Evolutionary conservation across 2,113 vertebrate genomes (phyloP).

Genomic region (Oryctolagus cuniculus): DNA sequence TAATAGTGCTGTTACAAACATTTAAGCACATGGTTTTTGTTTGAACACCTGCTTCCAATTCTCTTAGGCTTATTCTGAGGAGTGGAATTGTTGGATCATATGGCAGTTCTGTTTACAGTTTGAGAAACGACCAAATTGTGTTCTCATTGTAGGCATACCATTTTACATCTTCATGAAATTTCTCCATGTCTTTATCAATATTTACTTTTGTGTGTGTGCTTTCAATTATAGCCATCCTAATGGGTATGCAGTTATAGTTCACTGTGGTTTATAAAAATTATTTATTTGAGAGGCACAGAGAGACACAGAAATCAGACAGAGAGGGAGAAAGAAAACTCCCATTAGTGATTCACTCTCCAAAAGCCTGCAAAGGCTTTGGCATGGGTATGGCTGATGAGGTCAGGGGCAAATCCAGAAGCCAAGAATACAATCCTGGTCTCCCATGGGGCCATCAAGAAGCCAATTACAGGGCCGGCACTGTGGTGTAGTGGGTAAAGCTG

Average conservation of each 20-base stretch:
- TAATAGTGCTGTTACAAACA: not conserved
- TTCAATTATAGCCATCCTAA: not conserved
- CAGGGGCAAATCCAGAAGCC: too few species aligned
- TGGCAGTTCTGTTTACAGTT: not conserved
- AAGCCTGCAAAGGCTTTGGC: too few species aligned
- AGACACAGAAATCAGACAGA: too few species aligned
- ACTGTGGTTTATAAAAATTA: not conserved
- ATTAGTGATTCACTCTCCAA: too few species aligned
- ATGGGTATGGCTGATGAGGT: too few species aligned
- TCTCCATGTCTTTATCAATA: not conserved
- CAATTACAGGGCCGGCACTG: too few species aligned
- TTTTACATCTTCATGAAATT: not conserved
- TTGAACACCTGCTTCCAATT: not conserved
- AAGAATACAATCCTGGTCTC: too few species aligned
- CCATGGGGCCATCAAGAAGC: too few species aligned
- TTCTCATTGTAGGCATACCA: not conserved
- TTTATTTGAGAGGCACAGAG: too few species aligned
- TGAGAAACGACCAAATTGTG: not conserved
- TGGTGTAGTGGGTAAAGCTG: too few species aligned
- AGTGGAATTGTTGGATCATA: not conserved
- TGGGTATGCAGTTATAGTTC: not conserved
- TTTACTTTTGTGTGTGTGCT: not conserved
- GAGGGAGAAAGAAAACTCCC: too few species aligned
- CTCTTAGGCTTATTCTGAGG: not conserved
- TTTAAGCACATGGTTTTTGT: not conserved